Base-by-base conservation (phyloP, 1,140 invertebrate genomes). In the Calephelis virginiensis region DNA sequence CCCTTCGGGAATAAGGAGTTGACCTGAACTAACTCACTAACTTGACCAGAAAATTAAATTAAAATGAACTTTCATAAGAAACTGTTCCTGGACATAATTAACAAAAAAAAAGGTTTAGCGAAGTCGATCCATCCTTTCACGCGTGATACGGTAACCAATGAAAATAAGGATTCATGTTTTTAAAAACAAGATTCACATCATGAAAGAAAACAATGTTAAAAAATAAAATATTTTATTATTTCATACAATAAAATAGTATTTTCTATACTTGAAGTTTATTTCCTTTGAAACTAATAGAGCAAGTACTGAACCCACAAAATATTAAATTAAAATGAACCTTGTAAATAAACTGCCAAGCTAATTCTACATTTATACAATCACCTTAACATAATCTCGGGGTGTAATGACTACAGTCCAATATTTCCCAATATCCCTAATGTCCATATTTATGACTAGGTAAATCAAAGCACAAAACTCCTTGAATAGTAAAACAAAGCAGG, bases 261-360 rank as follows among this genome's bases (percentile, higher is more conserved):
- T 61, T 47, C 37, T n/a, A 63, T 59, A 70, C 70, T 81, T 80
- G 79, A 73, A 80, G 66, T 77, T 81, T 83, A 73, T 28, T 72
- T 48, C 5, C 1, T 73, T 72, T 73, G 70, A 78, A 83, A 81
- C 76, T 73, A 73, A 67, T 67, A 64, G 69, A 67, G 74, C 79
- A 77, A 83, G 79, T 73, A 70, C 60, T 50, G 40, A 63, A 62
- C 56, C n/a, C 38, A 28, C 14, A 13, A 64, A 64, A 64, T 38
- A 50, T 12, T 48, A 64, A 64, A 64, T 53, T 28, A 53, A 64
- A 64, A 64, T 64, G 37, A 64, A 53, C 63, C 38, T 53, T 49
- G 40, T 45, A 53, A n/a, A 17, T 17, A 50, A 17, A 67, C 72
- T 71, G 72, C 72, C 74, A 74, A 76, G 70, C 66, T 66, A 13